Conservation (phyloP, 2,797 vertebrate species). For the Spondyliosoma cantharus region DNA sequence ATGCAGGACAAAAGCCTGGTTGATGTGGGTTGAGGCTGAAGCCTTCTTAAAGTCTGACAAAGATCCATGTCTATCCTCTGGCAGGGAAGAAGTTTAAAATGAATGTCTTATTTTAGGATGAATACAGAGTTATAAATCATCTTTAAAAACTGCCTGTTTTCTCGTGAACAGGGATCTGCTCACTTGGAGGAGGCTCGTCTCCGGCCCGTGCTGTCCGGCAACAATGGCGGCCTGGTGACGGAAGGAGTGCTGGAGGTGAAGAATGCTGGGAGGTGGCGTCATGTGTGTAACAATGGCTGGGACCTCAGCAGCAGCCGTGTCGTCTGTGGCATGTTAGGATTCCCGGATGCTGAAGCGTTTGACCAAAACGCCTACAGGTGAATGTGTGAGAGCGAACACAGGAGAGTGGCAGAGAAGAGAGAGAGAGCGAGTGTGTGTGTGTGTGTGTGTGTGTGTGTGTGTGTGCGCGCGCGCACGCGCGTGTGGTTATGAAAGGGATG, state of each 20-base stretch:
- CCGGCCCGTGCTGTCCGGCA: conserved; percentile 86
- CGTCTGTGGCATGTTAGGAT: conserved; percentile 95
- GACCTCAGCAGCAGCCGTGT: conserved; percentile 90
- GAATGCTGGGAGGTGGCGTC: conserved; percentile 92
- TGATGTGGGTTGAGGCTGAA: conserved; percentile 5
- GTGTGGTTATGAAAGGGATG: conserved; percentile 45
- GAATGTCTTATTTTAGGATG: neutral
- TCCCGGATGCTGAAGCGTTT: conserved; percentile 85
- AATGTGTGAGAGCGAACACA: conserved; percentile 36
- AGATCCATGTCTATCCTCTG: neutral
- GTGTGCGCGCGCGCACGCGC: neutral
- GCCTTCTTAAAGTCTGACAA: neutral
- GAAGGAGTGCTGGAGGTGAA: conserved; percentile 96
- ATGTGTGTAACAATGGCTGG: conserved; percentile 90
- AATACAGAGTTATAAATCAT: neutral
- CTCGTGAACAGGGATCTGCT: conserved; percentile 70
- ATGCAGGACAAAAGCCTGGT: neutral
- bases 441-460: conserved; percentile 10
- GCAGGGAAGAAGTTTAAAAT: neutral
- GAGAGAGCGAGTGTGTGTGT: neutral
- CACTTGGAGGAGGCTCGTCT: conserved; percentile 89
- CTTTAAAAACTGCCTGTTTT: conserved; percentile 2
- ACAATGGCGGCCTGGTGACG: conserved; percentile 83
- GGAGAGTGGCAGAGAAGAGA: neutral
- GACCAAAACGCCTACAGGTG: conserved; percentile 91